Evolutionary conservation across 2,797 vertebrate genomes (phyloP).

Genomic region (Pelobates cultripes): DNA sequence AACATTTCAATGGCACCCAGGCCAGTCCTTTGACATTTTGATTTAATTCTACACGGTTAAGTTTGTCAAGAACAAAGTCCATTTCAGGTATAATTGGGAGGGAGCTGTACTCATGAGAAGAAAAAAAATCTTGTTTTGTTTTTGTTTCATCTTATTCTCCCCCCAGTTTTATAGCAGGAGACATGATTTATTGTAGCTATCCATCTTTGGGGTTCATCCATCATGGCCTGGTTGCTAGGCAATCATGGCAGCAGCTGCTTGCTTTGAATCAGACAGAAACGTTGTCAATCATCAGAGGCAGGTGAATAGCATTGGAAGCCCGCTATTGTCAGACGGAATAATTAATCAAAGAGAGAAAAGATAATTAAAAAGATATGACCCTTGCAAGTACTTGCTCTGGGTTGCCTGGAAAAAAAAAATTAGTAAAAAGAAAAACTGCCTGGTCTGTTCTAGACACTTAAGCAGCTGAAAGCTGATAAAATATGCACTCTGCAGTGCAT

Average conservation of each 20-base stretch:
- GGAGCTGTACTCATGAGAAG: slow-evolving; percentile 74
- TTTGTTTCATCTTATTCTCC: slow-evolving; percentile 79
- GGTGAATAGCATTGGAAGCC: slow-evolving; percentile 99
- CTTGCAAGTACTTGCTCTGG: slow-evolving; percentile 95
- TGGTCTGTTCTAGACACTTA: slow-evolving; percentile 83
- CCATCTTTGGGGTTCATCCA: slow-evolving; percentile 99
- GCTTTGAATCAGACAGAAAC: slow-evolving; percentile 99
- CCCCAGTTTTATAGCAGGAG: slow-evolving; percentile 90
- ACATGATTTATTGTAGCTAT: slow-evolving; percentile 99
- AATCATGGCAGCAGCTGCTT: slow-evolving; percentile 99
- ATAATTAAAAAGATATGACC: slow-evolving; percentile 99
- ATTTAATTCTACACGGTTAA: slow-evolving; percentile 27
- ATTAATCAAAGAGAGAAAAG: slow-evolving; percentile 99
- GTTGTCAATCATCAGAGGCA: slow-evolving; percentile 99
- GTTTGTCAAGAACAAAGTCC: slow-evolving; percentile 74
- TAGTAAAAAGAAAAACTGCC: slow-evolving; percentile 68
- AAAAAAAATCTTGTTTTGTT: slow-evolving; percentile 78
- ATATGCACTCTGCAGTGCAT: slow-evolving; percentile 85
- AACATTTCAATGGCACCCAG: no score
- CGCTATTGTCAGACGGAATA: slow-evolving; percentile 97
- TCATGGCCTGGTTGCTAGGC: slow-evolving; percentile 99
- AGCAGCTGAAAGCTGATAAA: slow-evolving; percentile 90
- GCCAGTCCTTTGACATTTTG: background rate
- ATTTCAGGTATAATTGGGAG: slow-evolving; percentile 79
- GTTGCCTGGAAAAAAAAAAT: slow-evolving; percentile 81